Conservation (phyloP, 1,140 invertebrate genomes). For the Dendroctonus valens region DNA sequence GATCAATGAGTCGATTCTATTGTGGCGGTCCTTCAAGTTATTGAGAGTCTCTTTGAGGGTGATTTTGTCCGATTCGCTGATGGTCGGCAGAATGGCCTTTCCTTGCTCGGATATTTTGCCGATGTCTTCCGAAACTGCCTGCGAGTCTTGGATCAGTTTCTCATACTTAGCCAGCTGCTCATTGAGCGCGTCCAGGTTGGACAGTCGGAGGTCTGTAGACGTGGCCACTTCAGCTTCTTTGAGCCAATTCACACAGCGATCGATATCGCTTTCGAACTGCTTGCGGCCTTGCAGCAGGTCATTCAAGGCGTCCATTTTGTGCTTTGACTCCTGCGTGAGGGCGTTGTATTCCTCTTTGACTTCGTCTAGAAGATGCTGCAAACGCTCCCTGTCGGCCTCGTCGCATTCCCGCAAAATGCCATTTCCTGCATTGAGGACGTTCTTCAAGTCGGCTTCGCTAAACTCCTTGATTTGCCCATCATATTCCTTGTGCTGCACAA, state of each 20-base stretch:
- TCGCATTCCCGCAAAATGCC: constrained; percentile 78
- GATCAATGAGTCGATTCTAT: constrained; percentile 69
- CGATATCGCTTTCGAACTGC: constrained; percentile 76
- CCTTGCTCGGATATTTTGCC: constrained; percentile 73
- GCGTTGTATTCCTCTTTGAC: constrained; percentile 68
- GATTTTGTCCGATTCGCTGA: constrained; percentile 83
- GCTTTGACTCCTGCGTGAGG: constrained; percentile 67
- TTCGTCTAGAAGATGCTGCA: constrained; percentile 67
- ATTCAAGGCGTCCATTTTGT: constrained; percentile 69
- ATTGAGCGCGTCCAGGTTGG: constrained; percentile 75
- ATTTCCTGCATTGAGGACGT: constrained; percentile 73
- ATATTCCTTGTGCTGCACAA: constrained; percentile 69
- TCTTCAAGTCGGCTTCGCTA: constrained; percentile 70
- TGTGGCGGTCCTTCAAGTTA: constrained; percentile 73
- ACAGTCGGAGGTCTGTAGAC: constrained; percentile 72
- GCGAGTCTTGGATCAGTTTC: constrained; percentile 72
- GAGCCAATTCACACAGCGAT: constrained; percentile 80
- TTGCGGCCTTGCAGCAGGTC: constrained; percentile 74
- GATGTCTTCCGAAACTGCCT: constrained; percentile 67
- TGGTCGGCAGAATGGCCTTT: constrained; percentile 73
- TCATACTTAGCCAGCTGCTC: constrained; percentile 84
- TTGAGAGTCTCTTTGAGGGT: constrained; percentile 76
- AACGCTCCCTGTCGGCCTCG: constrained; percentile 63
- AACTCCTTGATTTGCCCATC: constrained; percentile 76
- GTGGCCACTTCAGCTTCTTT: constrained; percentile 84